These are phyloP conservation scores for Macropis europaea DNA, from an alignment of 2,888 invertebrate species.

Conservation along the genomic window DNA sequence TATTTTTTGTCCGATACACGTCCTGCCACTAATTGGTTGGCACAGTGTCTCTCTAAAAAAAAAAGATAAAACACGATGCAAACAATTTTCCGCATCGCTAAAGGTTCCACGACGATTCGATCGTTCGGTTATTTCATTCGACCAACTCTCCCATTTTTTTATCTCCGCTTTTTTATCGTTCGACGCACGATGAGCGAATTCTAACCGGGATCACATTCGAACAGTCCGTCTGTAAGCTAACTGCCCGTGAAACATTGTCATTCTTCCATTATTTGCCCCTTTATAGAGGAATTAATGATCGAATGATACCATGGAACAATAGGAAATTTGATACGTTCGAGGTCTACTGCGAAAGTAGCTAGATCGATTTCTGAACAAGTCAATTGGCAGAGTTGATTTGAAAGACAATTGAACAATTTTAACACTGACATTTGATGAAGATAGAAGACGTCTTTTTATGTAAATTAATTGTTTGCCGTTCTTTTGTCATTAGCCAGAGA, in stretches of 20 bases:
- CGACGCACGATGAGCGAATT: constrained; percentile 10
- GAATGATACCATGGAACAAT: constrained; percentile 13
- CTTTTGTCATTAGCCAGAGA: too few species aligned
- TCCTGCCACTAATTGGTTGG: constrained; percentile 39
- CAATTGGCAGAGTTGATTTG: too few species aligned
- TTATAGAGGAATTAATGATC: constrained; percentile 4
- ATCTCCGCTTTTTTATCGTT: not conserved
- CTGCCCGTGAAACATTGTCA: constrained; percentile 18
- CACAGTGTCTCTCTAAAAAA: constrained; percentile 26
- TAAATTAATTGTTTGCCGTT: too few species aligned
- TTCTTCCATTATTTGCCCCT: not conserved
- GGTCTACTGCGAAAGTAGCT: too few species aligned
- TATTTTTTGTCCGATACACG: constrained; percentile 35
- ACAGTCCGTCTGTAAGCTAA: constrained; percentile 11
- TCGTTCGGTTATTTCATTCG: constrained; percentile 41
- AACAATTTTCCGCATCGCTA: constrained; percentile 63
- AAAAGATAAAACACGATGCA: constrained; percentile 25
- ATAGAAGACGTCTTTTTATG: too few species aligned
- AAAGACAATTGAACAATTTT: too few species aligned
- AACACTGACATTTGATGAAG: too few species aligned
- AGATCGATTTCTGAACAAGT: too few species aligned
- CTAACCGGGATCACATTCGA: constrained; percentile 4
- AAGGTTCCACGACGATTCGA: constrained; percentile 53
- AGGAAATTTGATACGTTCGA: constrained; percentile 1
- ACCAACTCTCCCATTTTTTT: not conserved